Percentiles rank a stretch among this genome's conserved stretches.
These are phyloP conservation scores for Bradypus variegatus DNA, from an alignment of 2,797 vertebrate species.

Conservation along the genomic window DNA sequence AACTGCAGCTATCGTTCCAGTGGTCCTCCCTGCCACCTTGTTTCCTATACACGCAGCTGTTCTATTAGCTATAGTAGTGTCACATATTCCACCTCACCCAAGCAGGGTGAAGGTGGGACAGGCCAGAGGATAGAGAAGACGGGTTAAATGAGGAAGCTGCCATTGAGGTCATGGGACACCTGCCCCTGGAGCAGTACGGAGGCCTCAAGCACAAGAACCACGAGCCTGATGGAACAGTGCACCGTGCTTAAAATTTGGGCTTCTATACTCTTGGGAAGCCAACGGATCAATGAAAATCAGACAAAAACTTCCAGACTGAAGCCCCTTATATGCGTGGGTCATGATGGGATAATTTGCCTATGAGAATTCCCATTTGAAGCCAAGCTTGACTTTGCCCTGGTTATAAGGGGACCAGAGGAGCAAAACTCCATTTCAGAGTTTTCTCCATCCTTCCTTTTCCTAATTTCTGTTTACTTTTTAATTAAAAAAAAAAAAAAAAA, in stretches of 20 bases:
- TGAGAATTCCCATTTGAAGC: background rate
- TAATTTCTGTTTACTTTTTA: background rate
- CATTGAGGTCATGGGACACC: background rate
- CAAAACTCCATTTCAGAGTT: background rate
- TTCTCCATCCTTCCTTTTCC: background rate
- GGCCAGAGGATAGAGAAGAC: background rate
- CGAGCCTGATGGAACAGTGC: background rate
- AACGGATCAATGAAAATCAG: background rate
- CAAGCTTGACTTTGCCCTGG: background rate
- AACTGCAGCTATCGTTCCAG: constrained; percentile 30
- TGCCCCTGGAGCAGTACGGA: background rate
- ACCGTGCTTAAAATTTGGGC: background rate
- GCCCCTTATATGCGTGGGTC: background rate
- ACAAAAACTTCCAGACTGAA: background rate
- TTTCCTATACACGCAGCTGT: background rate
- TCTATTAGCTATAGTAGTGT: background rate
- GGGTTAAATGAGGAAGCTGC: background rate
- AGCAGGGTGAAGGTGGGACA: background rate
- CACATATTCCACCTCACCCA: background rate
- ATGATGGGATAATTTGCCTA: background rate
- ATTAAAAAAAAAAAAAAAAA: background rate
- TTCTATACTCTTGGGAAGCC: background rate
- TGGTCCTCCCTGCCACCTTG: background rate
- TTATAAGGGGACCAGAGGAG: background rate
- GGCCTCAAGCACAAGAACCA: background rate